phyloP scores from a whole-genome alignment of 2,888 invertebrate species.

The Trimorus sp. region DNA sequence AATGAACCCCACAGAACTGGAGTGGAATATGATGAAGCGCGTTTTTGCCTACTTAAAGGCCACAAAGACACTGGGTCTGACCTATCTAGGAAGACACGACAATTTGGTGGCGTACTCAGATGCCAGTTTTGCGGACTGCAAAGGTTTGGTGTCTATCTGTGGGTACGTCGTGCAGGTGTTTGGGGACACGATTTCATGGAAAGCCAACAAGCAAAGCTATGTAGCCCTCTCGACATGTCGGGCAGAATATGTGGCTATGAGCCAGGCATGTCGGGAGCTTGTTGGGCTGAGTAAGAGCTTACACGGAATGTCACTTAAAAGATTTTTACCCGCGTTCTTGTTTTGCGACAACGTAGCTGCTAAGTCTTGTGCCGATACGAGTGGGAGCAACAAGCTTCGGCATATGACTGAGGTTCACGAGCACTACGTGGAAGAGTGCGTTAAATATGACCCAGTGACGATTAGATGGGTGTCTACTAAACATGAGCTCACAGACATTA shows the following conservation, averaged over 20 bases:
- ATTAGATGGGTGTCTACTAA: slow-evolving; percentile 8
- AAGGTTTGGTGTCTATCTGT: neutral
- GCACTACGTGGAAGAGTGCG: slow-evolving; percentile 1
- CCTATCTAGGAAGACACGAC: slow-evolving; percentile 6
- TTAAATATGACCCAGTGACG: neutral
- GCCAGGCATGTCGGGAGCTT: neutral
- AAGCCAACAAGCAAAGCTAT: slow-evolving; percentile 5
- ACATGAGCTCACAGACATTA: slow-evolving; percentile 1
- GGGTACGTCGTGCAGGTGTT: slow-evolving; percentile 1
- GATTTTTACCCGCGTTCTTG: slow-evolving; percentile 18
- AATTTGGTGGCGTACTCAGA: slow-evolving; percentile 2
- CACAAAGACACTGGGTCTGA: slow-evolving; percentile 1
- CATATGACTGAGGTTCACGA: slow-evolving; percentile 10
- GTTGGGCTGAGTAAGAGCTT: neutral
- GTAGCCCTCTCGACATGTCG: slow-evolving; percentile 1
- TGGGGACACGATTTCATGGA: slow-evolving; percentile 7
- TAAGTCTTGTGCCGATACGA: slow-evolving; percentile 10
- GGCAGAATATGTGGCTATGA: neutral
- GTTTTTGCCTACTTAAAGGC: slow-evolving; percentile 8
- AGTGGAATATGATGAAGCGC: slow-evolving; percentile 1
- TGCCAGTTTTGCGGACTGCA: neutral
- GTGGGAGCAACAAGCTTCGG: neutral
- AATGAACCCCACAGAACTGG: neutral
- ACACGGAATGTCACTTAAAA: slow-evolving; percentile 2
- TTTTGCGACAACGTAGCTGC: slow-evolving; percentile 29